Conservation (phyloP, 1,140 invertebrate species). For the Formica exsecta region DNA sequence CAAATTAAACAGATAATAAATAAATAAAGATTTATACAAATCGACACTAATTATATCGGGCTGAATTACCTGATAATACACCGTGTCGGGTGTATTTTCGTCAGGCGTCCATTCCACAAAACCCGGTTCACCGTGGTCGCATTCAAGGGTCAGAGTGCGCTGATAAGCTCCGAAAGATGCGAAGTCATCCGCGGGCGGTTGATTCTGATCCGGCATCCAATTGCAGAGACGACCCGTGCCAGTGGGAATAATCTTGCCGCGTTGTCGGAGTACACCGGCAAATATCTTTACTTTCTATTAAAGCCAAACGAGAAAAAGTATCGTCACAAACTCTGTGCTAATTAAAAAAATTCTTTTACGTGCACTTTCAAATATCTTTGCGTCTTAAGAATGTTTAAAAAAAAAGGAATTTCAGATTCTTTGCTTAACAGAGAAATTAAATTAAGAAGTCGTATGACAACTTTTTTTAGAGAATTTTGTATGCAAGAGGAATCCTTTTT, state of each 20-base stretch:
- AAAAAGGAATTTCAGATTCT: background rate
- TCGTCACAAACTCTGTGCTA: constrained; percentile 10
- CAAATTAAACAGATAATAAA: background rate
- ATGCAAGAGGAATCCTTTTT: constrained; percentile 64
- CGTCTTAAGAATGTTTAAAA: background rate
- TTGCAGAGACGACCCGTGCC: constrained; percentile 94
- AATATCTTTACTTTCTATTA: constrained; percentile 92
- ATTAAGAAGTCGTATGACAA: too few species aligned
- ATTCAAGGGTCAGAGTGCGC: constrained; percentile 92
- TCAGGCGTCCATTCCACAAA: constrained; percentile 96
- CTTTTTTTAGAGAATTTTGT: background rate
- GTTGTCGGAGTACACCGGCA: constrained; percentile 91
- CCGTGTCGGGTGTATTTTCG: constrained; percentile 94
- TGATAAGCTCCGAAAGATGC: constrained; percentile 96
- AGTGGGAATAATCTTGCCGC: constrained; percentile 90
- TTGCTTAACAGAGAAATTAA: too few species aligned
- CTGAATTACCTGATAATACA: constrained; percentile 94
- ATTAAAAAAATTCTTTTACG: background rate
- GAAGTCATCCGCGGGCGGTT: constrained; percentile 92
- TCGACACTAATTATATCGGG: background rate
- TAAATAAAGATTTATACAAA: background rate
- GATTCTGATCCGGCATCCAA: constrained; percentile 92
- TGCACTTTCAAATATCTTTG: background rate
- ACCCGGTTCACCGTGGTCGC: constrained; percentile 94
- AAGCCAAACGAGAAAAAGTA: background rate